These are phyloP conservation scores for Arion vulgaris DNA, from an alignment of 1,140 invertebrate genomes.

Conservation along the genomic window DNA sequence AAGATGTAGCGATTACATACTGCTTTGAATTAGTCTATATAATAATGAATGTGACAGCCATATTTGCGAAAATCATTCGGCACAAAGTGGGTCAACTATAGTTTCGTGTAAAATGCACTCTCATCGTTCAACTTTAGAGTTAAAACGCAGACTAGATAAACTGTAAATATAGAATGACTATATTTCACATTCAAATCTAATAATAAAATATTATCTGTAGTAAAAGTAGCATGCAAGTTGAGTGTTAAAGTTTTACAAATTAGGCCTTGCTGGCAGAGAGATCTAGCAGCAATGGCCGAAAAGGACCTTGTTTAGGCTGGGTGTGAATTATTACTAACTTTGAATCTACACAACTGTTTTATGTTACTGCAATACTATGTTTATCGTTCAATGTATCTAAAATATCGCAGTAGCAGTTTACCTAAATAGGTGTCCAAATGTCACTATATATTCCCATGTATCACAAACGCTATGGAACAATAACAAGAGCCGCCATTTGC, in stretches of 20 bases:
- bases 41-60: slow-evolving; percentile 21
- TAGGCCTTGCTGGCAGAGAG: slow-evolving; percentile 26
- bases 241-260: background rate
- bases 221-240: background rate
- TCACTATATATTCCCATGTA: slow-evolving; percentile 78
- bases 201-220: background rate
- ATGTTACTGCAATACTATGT: background rate
- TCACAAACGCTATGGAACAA: slow-evolving; percentile 82
- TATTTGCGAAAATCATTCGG: slow-evolving; percentile 9
- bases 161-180: background rate
- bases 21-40: background rate
- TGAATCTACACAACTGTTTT: background rate
- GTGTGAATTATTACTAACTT: background rate
- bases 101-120: background rate
- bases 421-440: slow-evolving; percentile 76
- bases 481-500: slow-evolving; percentile 86
- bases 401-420: slow-evolving; percentile 57
- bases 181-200: background rate
- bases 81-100: slow-evolving; percentile 23
- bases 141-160: background rate
- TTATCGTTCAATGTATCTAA: background rate
- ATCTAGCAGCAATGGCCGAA: slow-evolving; percentile 37
- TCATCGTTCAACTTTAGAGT: background rate
- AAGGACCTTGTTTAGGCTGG: slow-evolving; percentile 17
- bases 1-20: background rate